These are phyloP conservation scores for Ifrita kowaldi DNA, from an alignment of 2,113 vertebrate species.

Conservation along the genomic window DNA sequence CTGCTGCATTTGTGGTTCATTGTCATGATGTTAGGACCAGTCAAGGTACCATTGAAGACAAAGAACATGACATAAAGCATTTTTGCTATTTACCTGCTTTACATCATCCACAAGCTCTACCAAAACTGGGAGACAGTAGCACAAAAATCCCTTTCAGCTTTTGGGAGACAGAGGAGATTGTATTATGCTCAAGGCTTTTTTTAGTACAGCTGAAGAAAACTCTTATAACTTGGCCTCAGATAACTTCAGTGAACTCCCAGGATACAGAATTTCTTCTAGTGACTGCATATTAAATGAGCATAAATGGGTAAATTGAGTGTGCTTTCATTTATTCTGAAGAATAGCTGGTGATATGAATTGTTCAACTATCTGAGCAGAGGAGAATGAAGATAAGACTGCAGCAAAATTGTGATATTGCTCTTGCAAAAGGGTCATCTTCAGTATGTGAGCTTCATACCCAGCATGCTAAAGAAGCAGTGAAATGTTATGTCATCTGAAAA, in stretches of 20 bases:
- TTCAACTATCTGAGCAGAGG: background rate
- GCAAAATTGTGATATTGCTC: background rate
- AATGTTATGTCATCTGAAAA: background rate
- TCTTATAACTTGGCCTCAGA: background rate
- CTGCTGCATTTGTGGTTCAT: background rate
- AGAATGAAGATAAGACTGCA: constrained; percentile 13
- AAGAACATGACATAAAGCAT: background rate
- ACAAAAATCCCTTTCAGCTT: background rate
- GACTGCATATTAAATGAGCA: background rate
- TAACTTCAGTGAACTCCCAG: constrained; percentile 4
- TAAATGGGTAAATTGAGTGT: background rate
- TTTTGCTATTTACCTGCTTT: background rate
- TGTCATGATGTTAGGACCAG: background rate
- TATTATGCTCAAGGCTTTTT: background rate
- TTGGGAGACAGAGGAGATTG: background rate
- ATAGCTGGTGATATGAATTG: background rate
- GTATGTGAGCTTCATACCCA: background rate
- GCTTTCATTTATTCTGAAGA: constrained; percentile 32
- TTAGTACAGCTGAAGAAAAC: background rate
- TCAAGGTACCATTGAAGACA: background rate
- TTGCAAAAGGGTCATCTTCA: background rate
- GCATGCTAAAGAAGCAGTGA: background rate
- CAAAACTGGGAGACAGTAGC: background rate
- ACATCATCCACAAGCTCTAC: background rate
- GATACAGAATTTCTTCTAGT: background rate